A percentile compares a stretch with the other conserved stretches of the same genome.
phyloP scores from a whole-genome alignment of 2,888 invertebrate species.

The Nomada lathburiana region DNA sequence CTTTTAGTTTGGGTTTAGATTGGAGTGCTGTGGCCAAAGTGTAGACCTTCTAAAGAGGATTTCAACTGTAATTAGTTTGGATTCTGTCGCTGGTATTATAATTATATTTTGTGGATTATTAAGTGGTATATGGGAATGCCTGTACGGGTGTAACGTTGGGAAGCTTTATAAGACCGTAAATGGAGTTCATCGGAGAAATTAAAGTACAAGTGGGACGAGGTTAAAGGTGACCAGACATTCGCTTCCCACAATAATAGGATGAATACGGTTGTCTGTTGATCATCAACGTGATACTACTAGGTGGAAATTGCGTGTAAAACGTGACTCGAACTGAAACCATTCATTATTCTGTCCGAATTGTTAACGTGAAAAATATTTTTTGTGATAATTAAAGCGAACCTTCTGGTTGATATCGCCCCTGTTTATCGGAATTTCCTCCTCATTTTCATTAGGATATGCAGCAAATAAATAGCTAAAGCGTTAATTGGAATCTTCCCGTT shows the following conservation, averaged over 20 bases:
- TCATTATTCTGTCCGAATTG: background rate
- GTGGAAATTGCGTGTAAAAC: background rate
- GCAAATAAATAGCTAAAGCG: background rate
- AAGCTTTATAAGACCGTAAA: background rate
- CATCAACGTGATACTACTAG: background rate
- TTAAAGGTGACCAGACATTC: background rate
- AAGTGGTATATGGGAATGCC: background rate
- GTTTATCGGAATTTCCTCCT: background rate
- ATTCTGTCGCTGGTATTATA: background rate
- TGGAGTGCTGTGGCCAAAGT: background rate
- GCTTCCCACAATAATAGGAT: background rate
- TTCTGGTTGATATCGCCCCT: background rate
- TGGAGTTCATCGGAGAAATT: background rate
- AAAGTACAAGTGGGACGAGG: background rate
- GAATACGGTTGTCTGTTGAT: background rate
- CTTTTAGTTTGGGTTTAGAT: background rate
- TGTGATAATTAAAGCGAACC: background rate
- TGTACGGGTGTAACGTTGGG: background rate
- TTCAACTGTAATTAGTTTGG: background rate
- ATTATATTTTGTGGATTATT: background rate
- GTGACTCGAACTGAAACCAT: background rate
- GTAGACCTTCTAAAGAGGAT: background rate
- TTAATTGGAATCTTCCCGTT: slow-evolving; percentile 20
- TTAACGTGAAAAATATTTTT: slow-evolving; percentile 26
- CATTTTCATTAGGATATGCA: background rate